Conservation (phyloP, 2,797 vertebrate genomes). For the Rhinoraja longicauda region DNA sequence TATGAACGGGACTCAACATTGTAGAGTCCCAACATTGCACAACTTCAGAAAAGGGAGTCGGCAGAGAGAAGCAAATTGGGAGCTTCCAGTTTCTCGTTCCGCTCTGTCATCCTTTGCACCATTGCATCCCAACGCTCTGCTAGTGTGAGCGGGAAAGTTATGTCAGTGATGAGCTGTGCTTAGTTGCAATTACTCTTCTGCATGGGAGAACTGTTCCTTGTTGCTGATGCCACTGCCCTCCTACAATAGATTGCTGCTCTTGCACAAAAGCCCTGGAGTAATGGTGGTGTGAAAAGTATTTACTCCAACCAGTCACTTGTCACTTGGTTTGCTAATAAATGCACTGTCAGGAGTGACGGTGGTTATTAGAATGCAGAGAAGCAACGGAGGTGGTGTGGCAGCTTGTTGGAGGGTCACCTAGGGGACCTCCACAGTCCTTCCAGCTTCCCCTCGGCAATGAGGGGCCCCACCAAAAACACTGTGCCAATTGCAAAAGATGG, state of each 20-base stretch:
- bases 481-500: neutral
- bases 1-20: neutral
- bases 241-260: neutral
- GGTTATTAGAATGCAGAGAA: neutral
- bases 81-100: neutral
- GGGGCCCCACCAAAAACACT: neutral
- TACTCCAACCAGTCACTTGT: neutral
- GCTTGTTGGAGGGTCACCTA: neutral
- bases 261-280: neutral
- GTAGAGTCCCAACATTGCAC: neutral
- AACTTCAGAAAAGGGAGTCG: neutral
- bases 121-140: neutral
- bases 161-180: neutral
- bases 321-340: neutral
- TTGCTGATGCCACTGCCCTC: neutral
- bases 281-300: neutral
- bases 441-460: neutral
- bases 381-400: neutral
- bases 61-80: neutral
- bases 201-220: neutral
- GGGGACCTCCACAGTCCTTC: neutral
- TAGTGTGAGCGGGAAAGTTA: neutral
- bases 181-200: neutral
- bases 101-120: neutral
- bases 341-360: neutral